Conservation (phyloP, 2,797 vertebrate genomes). For the Calcarius lapponicus region DNA sequence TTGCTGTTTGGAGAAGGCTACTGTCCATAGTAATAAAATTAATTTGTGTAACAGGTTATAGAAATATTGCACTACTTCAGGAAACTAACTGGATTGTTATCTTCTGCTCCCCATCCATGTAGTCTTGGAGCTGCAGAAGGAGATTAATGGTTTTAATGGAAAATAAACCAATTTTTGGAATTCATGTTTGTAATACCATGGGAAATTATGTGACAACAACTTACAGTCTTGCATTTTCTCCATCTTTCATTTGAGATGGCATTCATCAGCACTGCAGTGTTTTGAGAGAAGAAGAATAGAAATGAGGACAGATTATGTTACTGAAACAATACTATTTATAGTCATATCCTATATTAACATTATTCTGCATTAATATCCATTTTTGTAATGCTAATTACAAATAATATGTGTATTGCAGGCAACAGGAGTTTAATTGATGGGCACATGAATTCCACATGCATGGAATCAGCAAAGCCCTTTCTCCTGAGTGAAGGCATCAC, state of each 20-base stretch:
- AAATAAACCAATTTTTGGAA: not conserved
- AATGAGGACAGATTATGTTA: not conserved
- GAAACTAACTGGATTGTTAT: not conserved
- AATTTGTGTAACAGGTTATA: not conserved
- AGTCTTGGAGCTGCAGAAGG: not conserved
- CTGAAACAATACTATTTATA: not conserved
- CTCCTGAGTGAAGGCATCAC: not conserved
- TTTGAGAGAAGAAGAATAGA: not conserved
- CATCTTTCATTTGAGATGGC: not conserved
- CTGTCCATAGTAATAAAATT: not conserved
- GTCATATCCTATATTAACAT: not conserved
- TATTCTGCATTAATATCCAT: not conserved
- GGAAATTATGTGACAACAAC: not conserved
- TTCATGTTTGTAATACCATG: not conserved
- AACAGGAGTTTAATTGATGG: not conserved
- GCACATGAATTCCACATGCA: too few species aligned
- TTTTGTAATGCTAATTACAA: not conserved
- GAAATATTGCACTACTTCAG: not conserved
- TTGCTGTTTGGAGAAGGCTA: not conserved
- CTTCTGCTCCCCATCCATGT: not conserved
- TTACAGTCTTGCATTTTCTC: not conserved
- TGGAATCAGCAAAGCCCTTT: not conserved
- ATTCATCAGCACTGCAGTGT: not conserved
- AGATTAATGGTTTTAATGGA: not conserved
- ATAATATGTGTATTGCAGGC: not conserved